phyloP scores from a whole-genome alignment of 2,797 vertebrate species.

The Halcyon chelicuti region DNA sequence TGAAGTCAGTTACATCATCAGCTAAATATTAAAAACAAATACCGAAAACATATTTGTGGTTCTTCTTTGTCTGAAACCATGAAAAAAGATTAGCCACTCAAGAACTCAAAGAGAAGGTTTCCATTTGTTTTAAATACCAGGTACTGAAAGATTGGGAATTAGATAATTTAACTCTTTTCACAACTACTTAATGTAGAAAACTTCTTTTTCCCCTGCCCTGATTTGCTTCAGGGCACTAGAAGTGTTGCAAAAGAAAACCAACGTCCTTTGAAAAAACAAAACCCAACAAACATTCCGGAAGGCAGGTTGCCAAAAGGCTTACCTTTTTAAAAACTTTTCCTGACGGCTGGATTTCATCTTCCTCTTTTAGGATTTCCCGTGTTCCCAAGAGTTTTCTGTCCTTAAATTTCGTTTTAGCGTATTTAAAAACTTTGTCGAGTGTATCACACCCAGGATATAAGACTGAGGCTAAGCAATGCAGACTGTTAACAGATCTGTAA shows the following conservation, averaged over 20 bases:
- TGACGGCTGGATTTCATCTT: conserved; percentile 91
- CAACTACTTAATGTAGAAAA: neutral
- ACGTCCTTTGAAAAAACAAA: neutral
- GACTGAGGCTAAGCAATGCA: conserved; percentile 79
- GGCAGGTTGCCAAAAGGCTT: neutral
- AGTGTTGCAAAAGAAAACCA: neutral
- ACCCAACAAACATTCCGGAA: neutral
- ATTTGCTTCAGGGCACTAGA: neutral
- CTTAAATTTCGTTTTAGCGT: conserved; percentile 83
- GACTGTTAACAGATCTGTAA: conserved; percentile 85
- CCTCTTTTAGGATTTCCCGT: conserved; percentile 90
- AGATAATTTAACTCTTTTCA: neutral
- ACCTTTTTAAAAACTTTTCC: conserved; percentile 97
- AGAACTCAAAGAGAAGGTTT: neutral
- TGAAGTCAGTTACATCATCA: neutral
- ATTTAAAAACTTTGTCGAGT: conserved; percentile 89
- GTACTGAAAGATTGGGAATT: neutral
- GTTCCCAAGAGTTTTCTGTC: conserved; percentile 89
- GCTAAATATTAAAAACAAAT: neutral
- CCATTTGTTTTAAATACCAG: neutral
- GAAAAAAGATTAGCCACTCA: neutral
- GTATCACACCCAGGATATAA: conserved; percentile 90
- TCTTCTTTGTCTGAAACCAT: neutral
- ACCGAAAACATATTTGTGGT: neutral
- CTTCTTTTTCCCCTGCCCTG: rapidly evolving